A percentile compares a stretch with the other conserved stretches of the same genome.
phyloP scores from a whole-genome alignment of 2,797 vertebrate genomes.

The Adelosebastes latens region DNA sequence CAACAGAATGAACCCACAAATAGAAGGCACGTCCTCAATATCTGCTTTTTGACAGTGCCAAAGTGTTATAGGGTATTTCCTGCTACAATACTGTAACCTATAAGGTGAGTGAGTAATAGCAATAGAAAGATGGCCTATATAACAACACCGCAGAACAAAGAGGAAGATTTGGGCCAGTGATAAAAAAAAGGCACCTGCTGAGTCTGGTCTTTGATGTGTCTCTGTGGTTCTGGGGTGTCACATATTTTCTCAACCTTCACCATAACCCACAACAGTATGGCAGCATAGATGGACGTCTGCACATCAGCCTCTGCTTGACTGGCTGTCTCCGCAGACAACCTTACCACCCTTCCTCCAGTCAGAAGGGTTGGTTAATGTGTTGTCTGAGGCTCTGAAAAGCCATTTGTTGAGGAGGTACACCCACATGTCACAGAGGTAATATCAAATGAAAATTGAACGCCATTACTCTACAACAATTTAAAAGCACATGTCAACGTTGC shows the following conservation, averaged over 20 bases:
- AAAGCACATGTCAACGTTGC: neutral
- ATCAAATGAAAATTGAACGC: neutral
- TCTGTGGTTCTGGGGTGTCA: neutral
- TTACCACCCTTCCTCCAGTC: neutral
- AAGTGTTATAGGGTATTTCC: neutral
- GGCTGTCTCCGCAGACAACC: neutral
- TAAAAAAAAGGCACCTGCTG: slow-evolving; percentile 11
- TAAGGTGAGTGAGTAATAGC: neutral
- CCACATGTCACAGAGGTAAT: neutral
- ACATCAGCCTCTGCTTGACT: slow-evolving; percentile 6
- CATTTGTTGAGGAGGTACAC: neutral
- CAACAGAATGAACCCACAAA: slow-evolving; percentile 1
- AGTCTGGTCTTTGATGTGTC: slow-evolving; percentile 15
- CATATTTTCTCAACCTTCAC: neutral
- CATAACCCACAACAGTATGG: neutral
- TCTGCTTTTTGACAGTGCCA: neutral
- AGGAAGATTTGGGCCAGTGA: neutral
- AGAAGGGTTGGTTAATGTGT: neutral
- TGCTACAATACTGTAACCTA: neutral
- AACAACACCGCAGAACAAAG: slow-evolving; percentile 14
- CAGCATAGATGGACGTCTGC: neutral
- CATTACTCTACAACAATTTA: neutral
- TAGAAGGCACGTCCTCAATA: neutral
- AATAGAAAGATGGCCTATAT: slow-evolving; percentile 4
- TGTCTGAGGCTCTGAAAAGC: neutral